phyloP scores from a whole-genome alignment of 2,888 invertebrate species.

The Drosophila helvetica region DNA sequence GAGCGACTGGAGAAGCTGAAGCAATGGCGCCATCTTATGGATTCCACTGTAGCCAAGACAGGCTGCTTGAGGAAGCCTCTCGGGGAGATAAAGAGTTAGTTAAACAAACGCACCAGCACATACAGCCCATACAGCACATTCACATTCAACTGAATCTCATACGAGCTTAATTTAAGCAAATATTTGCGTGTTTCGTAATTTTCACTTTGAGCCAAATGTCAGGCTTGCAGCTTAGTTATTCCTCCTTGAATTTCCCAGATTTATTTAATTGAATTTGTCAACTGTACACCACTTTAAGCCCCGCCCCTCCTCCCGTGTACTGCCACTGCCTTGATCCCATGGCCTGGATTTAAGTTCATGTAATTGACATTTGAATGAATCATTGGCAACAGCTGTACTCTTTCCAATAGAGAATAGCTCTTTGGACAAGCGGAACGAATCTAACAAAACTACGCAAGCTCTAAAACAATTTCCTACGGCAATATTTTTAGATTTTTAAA shows the following conservation, averaged over 20 bases:
- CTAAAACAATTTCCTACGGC: too few species aligned
- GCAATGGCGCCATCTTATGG: background rate
- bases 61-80: background rate
- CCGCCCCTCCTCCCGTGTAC: background rate
- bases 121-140: background rate
- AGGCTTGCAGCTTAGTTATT: slow-evolving; percentile 23
- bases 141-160: slow-evolving; percentile 14
- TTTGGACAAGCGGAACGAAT: background rate
- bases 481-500: background rate
- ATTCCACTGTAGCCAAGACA: background rate
- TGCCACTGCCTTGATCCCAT: slow-evolving; percentile 2
- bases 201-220: slow-evolving; percentile 25
- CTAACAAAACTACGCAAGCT: background rate
- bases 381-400: slow-evolving; percentile 30
- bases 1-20: slow-evolving; percentile 6
- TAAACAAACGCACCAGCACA: background rate
- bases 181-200: slow-evolving; percentile 31
- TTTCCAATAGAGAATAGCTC: slow-evolving; percentile 24
- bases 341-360: slow-evolving; percentile 33
- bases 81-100: background rate
- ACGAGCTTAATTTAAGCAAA: slow-evolving; percentile 39
- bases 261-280: slow-evolving; percentile 46
- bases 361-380: slow-evolving; percentile 45
- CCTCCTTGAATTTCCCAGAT: slow-evolving; percentile 26
- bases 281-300: slow-evolving; percentile 21